Conservation (phyloP, 1,140 invertebrate genomes). For the Drosophila ambigua region DNA sequence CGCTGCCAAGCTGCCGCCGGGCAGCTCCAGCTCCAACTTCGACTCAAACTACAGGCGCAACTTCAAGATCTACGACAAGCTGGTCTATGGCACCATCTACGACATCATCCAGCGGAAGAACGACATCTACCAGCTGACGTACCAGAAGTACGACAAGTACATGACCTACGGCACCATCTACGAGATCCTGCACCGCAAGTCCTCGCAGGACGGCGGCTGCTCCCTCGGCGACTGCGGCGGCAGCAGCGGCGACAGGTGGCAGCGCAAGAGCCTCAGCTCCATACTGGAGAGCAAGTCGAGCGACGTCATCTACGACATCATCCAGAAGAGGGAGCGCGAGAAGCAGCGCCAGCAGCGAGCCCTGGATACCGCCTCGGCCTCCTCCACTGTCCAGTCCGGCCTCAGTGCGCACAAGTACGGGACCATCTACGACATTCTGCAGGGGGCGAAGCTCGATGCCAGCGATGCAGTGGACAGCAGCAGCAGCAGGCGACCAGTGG, state of each 20-base stretch:
- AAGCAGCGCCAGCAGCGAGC: slow-evolving; percentile 26
- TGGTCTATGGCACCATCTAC: slow-evolving; percentile 83
- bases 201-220: slow-evolving; percentile 28
- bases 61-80: slow-evolving; percentile 82
- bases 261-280: slow-evolving; percentile 74
- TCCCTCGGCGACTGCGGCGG: slow-evolving; percentile 4
- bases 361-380: neutral
- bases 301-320: slow-evolving; percentile 78
- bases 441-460: slow-evolving; percentile 71
- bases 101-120: slow-evolving; percentile 83
- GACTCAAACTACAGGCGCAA: slow-evolving; percentile 65
- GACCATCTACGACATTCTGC: slow-evolving; percentile 83
- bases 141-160: slow-evolving; percentile 83
- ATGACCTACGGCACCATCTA: slow-evolving; percentile 84
- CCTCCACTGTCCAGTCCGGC: neutral
- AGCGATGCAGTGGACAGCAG: slow-evolving; percentile 17
- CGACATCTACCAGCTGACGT: slow-evolving; percentile 77
- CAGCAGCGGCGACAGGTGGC: slow-evolving; percentile 55
- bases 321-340: slow-evolving; percentile 56
- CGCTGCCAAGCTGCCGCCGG: slow-evolving; percentile 27
- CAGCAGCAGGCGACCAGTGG: slow-evolving; percentile 38
- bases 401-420: slow-evolving; percentile 68
- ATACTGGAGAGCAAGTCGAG: slow-evolving; percentile 59
- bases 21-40: slow-evolving; percentile 1
- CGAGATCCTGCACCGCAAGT: slow-evolving; percentile 80